Evolutionary conservation across 2,888 invertebrate genomes (phyloP), one percentile per base, ranked within the genome.

Genomic region (Oasisia sp.): DNA sequence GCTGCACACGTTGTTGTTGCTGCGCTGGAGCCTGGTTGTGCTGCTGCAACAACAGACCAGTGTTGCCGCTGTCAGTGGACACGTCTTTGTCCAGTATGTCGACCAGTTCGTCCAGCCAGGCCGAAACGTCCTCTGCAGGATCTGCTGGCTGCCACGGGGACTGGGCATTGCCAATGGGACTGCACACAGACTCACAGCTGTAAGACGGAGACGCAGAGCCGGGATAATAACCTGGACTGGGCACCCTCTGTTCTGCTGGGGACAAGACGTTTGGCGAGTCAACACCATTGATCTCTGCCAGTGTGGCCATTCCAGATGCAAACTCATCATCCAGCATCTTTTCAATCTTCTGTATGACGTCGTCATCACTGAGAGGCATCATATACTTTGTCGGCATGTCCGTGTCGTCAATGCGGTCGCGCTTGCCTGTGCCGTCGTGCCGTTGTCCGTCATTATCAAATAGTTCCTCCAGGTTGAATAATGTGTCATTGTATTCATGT

Each of bases 211-310:
- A 74, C 27, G 74, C 27, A 27, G 74, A 19, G 27, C 74, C 4
- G 27, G 27, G 5, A 74, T 74, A 74, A 74, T n/a, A 7, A n/a
- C 74, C 27, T 19, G 74, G 74, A 74, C 74, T 74, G 19, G 74
- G 74, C 74, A 74, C 74, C 27, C 74, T 74, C n/a, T 74, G 74
- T n/a, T 74, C 74, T 74, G 74, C 74, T 74, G 74, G 74, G 19
- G 74, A 74, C 74, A 74, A 7, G 74, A 74, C 5, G 74, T 74
- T 74, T 74, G 74, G 74, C 27, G 74, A 74, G 74, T 74, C 74
- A 74, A n/a, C 74, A 74, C 74, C 74, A 74, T 74, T 74, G 27
- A 74, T 74, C 74, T 19, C 74, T 74, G 74, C 74, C 74, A 74
- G n/a, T 27, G 74, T 74, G 19, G 74, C 74, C 74, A 74, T 74